Conservation (phyloP, 92 coral and sea anemone species). For the Actinernus sp. region DNA sequence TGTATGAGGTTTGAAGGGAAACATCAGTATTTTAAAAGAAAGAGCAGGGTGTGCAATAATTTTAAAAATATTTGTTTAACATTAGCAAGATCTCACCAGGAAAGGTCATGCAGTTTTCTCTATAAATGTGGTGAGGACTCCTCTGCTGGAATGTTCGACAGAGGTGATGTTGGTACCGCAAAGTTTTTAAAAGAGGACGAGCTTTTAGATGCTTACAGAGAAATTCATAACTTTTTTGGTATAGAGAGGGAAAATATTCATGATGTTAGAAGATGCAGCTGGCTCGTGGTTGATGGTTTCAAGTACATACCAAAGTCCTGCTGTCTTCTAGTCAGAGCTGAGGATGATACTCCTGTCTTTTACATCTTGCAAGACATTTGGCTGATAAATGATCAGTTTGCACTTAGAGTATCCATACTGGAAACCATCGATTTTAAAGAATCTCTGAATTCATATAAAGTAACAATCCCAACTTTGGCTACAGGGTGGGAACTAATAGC, state of each 20-base stretch:
- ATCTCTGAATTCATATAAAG: too few relatives aligned
- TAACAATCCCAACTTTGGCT: too few relatives aligned
- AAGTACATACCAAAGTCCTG: slow-evolving; percentile 40
- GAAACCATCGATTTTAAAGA: slow-evolving; percentile 25
- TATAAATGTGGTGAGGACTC: slow-evolving; percentile 13
- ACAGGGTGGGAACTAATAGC: too few relatives aligned
- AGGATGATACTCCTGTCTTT: slow-evolving; percentile 23
- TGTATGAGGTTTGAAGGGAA: too few relatives aligned
- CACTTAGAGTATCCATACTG: slow-evolving; percentile 21
- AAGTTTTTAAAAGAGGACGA: slow-evolving; percentile 17
- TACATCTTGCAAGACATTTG: slow-evolving; percentile 12
- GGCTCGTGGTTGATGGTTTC: slow-evolving; percentile 42
- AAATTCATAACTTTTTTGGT: slow-evolving; percentile 11
- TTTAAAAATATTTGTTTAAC: slow-evolving; percentile 26
- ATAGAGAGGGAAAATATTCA: slow-evolving; percentile 6
- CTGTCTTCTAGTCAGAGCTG: slow-evolving; percentile 22
- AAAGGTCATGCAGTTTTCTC: slow-evolving; percentile 14
- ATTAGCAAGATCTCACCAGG: slow-evolving; percentile 33
- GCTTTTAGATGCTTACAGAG: slow-evolving; percentile 17
- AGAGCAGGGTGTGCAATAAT: too few relatives aligned
- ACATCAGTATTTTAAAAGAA: too few relatives aligned
- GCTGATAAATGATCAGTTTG: slow-evolving; percentile 14
- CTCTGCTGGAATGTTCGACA: slow-evolving; percentile 1
- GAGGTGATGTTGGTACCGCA: slow-evolving; percentile 6
- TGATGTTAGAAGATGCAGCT: slow-evolving; percentile 13